Evolutionary conservation across 2,797 vertebrate species (phyloP).

Genomic region (Pipistrellus pipistrellus): DNA sequence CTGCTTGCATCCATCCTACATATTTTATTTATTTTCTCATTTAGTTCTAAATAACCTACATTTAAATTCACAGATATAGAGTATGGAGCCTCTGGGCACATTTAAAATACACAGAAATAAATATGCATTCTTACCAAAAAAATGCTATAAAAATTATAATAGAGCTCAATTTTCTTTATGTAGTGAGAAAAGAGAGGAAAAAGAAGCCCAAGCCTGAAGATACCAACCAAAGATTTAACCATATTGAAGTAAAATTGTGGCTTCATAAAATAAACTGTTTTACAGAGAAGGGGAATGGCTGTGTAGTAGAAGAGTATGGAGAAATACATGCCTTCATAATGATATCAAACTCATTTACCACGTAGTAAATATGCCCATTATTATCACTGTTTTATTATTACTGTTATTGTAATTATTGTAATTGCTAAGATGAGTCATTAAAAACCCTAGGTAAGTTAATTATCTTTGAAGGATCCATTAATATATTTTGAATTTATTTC

Average conservation of each 20-base stretch:
- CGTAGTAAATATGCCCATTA: background rate
- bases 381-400: background rate
- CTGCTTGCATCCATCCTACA: conserved; percentile 12
- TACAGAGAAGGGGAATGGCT: background rate
- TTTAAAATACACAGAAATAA: conserved; percentile 79
- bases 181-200: background rate
- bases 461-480: conserved; percentile 7
- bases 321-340: background rate
- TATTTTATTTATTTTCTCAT: conserved; percentile 81
- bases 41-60: conserved; percentile 75
- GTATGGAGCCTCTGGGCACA: conserved; percentile 45
- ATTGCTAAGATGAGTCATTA: background rate
- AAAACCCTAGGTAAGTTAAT: conserved; percentile 26
- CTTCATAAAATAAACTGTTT: background rate
- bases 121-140: conserved; percentile 73
- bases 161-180: conserved; percentile 11
- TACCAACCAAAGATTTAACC: background rate
- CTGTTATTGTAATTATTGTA: background rate
- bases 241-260: background rate
- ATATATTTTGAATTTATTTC: conserved; percentile 20
- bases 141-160: conserved; percentile 59
- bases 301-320: background rate
- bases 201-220: background rate
- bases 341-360: background rate
- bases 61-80: conserved; percentile 73